A percentile compares a stretch with the other conserved stretches of the same genome.
These are phyloP conservation scores for Cynaeus angustus DNA, from an alignment of 2,888 invertebrate species.

Conservation along the genomic window DNA sequence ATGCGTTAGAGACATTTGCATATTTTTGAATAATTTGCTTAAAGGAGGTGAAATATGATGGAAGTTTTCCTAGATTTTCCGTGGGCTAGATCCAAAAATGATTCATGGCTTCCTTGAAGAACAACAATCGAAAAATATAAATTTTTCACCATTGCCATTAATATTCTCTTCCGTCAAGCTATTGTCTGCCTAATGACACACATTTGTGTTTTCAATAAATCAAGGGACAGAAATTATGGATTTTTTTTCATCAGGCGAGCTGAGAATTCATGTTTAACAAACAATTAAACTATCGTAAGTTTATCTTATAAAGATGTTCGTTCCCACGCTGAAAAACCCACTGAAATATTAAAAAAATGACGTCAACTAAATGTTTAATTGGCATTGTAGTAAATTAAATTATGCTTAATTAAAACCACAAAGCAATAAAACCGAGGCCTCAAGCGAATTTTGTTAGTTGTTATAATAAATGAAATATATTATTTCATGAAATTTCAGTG, in stretches of 20 bases:
- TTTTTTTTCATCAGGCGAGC: no score
- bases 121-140: slow-evolving; percentile 24
- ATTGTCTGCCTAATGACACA: no score
- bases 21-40: slow-evolving; percentile 9
- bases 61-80: neutral
- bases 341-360: slow-evolving; percentile 1
- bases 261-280: no score
- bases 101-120: slow-evolving; percentile 28
- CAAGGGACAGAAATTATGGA: no score
- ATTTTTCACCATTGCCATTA: slow-evolving; percentile 17
- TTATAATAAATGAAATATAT: slow-evolving; percentile 10
- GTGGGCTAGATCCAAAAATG: neutral
- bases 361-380: neutral
- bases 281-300: no score
- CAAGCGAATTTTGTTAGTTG: slow-evolving; percentile 13
- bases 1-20: slow-evolving; percentile 19
- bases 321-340: slow-evolving; percentile 1
- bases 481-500: slow-evolving; percentile 9
- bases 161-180: slow-evolving; percentile 24
- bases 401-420: slow-evolving; percentile 12
- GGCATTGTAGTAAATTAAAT: slow-evolving; percentile 1
- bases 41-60: neutral
- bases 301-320: neutral
- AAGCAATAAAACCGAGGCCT: slow-evolving; percentile 4
- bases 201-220: slow-evolving; percentile 13